These are phyloP conservation scores for Malthinus flaveolus DNA, from an alignment of 2,888 invertebrate species.

Conservation along the genomic window DNA sequence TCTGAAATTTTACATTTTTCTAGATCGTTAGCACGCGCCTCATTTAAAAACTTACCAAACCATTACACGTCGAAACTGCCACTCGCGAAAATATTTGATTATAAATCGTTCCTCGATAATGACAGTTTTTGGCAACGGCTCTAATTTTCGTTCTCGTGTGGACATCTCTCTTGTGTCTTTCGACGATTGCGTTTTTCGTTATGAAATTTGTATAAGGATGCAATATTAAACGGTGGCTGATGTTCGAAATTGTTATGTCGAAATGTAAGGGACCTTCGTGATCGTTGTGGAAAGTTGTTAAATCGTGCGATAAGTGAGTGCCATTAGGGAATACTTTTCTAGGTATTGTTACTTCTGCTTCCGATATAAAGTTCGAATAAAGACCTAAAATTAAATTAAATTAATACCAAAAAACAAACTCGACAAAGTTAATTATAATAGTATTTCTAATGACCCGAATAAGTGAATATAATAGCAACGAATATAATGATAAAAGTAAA, in stretches of 20 bases:
- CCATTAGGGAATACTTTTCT: conserved; percentile 64
- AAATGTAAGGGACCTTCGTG: conserved; percentile 59
- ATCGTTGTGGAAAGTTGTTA: conserved; percentile 58
- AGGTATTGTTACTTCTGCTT: conserved; percentile 64
- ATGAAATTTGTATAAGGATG: conserved; percentile 67
- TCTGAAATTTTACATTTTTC: conserved; percentile 52
- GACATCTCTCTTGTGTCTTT: conserved; percentile 63
- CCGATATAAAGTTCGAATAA: conserved; percentile 56
- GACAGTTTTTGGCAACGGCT: conserved; percentile 66
- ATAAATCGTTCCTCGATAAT: conserved; percentile 76
- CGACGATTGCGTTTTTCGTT: conserved; percentile 72
- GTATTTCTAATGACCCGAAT: neutral
- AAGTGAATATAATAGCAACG: conserved; percentile 1
- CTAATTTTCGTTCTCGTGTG: conserved; percentile 60
- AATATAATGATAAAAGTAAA: neutral
- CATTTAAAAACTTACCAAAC: conserved; percentile 69
- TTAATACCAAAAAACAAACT: neutral
- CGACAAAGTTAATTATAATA: neutral
- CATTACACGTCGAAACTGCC: conserved; percentile 80
- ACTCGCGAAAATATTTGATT: conserved; percentile 72
- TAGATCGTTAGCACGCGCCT: too few relatives aligned
- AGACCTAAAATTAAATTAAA: conserved; percentile 45
- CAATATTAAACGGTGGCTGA: conserved; percentile 51
- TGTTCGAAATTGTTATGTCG: conserved; percentile 53
- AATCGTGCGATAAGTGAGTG: conserved; percentile 59